Evolutionary conservation across 1,140 invertebrate genomes (phyloP).

Genomic region (Saccostrea cuccullata): DNA sequence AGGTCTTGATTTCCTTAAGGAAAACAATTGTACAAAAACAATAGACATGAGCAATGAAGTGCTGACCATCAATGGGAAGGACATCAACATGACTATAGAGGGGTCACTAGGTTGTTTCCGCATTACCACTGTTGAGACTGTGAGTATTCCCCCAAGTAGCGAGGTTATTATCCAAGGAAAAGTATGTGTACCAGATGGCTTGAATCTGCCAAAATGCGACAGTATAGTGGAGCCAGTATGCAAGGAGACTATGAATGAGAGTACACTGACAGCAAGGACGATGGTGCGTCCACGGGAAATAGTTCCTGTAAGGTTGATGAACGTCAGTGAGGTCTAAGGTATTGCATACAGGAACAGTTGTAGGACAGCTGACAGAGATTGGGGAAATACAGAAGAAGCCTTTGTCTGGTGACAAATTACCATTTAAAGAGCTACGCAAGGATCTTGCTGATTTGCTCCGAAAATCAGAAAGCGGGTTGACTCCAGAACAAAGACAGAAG

Average conservation of each 20-base stretch:
- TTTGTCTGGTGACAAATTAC: background rate
- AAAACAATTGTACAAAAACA: background rate
- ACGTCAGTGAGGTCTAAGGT: background rate
- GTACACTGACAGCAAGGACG: background rate
- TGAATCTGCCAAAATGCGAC: background rate
- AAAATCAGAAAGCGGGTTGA: background rate
- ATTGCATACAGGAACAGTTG: background rate
- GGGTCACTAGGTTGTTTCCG: background rate
- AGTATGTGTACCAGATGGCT: background rate
- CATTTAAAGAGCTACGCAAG: background rate
- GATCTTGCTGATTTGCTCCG: background rate
- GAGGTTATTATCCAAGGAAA: background rate
- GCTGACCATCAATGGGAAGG: background rate
- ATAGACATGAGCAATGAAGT: constrained; percentile 1
- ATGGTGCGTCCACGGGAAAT: background rate
- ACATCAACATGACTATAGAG: background rate
- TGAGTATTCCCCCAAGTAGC: background rate
- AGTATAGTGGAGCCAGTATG: background rate
- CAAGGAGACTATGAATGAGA: background rate
- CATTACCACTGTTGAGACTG: background rate
- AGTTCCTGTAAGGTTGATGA: background rate
- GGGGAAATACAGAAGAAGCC: background rate
- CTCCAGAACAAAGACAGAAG: background rate
- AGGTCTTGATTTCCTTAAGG: background rate
- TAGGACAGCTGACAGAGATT: background rate